Percentiles rank a stretch among this genome's conserved stretches.
These are phyloP conservation scores for Sebastes alutus DNA, from an alignment of 2,797 vertebrate genomes.

Conservation along the genomic window DNA sequence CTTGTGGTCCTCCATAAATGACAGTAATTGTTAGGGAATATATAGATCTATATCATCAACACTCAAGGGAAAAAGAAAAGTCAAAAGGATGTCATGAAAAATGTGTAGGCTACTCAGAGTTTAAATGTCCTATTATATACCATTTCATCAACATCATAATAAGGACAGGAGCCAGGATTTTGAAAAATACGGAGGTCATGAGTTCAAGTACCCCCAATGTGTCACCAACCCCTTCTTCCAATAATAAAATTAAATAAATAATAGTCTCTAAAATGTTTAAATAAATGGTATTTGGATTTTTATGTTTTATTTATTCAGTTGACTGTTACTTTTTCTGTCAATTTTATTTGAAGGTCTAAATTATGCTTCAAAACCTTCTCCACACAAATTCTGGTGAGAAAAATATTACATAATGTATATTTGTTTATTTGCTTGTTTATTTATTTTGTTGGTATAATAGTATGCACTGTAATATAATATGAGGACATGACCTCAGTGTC, in stretches of 20 bases:
- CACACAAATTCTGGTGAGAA: neutral
- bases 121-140: neutral
- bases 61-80: neutral
- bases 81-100: neutral
- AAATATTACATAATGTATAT: neutral
- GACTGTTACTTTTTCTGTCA: neutral
- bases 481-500: neutral
- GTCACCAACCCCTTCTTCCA: neutral
- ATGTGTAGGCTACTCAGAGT: neutral
- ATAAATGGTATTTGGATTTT: neutral
- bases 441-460: neutral
- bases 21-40: too few species aligned
- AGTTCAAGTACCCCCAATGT: too few species aligned
- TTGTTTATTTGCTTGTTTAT: neutral
- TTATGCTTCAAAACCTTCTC: neutral
- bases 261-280: neutral
- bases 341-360: neutral
- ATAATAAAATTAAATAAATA: neutral
- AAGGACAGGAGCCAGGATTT: neutral
- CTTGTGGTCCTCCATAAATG: too few species aligned
- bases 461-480: neutral
- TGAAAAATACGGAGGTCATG: neutral
- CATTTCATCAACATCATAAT: neutral
- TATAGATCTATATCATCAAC: too few species aligned
- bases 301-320: neutral